These are phyloP conservation scores for Oedothorax gibbosus DNA, from an alignment of 1,140 invertebrate genomes.

Conservation along the genomic window DNA sequence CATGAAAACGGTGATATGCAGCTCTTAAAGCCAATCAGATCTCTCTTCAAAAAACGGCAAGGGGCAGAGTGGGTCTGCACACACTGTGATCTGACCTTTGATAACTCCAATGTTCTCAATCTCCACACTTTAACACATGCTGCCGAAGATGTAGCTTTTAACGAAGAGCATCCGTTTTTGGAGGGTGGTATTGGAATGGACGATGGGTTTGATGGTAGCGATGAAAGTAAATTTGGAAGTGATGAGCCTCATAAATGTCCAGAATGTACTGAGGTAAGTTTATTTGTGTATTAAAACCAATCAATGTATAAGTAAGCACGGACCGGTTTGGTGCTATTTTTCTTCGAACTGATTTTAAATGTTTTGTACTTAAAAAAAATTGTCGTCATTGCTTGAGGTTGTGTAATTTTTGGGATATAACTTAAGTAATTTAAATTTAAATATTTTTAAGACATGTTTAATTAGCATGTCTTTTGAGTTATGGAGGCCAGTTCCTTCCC, in stretches of 20 bases:
- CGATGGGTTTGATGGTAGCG: constrained; percentile 62
- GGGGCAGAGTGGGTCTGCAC: constrained; percentile 73
- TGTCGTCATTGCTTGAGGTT: too few relatives aligned
- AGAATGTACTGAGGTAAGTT: constrained; percentile 67
- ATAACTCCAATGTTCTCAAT: constrained; percentile 72
- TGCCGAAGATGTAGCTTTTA: constrained; percentile 67
- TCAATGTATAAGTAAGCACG: too few relatives aligned
- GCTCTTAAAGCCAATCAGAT: constrained; percentile 65
- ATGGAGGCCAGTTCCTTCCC: too few relatives aligned
- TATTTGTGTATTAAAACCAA: constrained; percentile 15
- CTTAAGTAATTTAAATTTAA: too few relatives aligned
- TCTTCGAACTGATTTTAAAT: too few relatives aligned
- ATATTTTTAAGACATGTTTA: too few relatives aligned
- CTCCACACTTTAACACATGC: constrained; percentile 73
- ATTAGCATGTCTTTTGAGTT: too few relatives aligned
- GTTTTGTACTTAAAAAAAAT: too few relatives aligned
- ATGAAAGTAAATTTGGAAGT: constrained; percentile 64
- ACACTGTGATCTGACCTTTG: constrained; percentile 73
- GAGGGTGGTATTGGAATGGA: constrained; percentile 63
- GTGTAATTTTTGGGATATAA: too few relatives aligned
- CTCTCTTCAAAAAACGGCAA: constrained; percentile 66
- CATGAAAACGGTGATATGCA: constrained; percentile 64
- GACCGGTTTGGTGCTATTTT: too few relatives aligned
- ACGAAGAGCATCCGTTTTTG: constrained; percentile 58
- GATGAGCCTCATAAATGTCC: constrained; percentile 67